Evolutionary conservation across 1,140 invertebrate genomes (phyloP), one percentile per base, ranked within the genome.

Genomic region (Maniola jurtina): DNA sequence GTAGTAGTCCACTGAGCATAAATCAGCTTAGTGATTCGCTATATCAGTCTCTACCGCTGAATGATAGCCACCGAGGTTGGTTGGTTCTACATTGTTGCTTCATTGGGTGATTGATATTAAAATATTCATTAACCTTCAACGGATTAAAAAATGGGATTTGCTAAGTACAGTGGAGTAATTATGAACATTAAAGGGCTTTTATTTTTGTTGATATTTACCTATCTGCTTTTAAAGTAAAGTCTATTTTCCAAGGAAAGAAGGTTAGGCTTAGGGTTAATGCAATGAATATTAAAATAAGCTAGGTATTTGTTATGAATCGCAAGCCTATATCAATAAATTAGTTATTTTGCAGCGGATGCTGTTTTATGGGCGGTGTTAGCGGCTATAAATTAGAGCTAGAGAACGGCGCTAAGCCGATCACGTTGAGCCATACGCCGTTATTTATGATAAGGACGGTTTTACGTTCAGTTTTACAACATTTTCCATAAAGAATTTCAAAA

Each of bases 401-500:
- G 54, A 58, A 54, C 47, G 57, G 16, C 48, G 35, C 36, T 66
- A 66, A 66, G 47, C 64, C 58, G 64, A 66, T 66, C 64, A 60
- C 34, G 57, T 38, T 40, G 40, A 48, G 60, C 16, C 57, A 25
- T 14, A 61, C 47, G 57, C 33, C 47, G 38, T 54, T 45, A 64
- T 58, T 66, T 54, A 54, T 60, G 15, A 50, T 50, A 50, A 50
- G 14, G 15, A 16, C 6, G 48, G 48, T 25, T 50, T 50, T 50
- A 50, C 14, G 48, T 15, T 50, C 48, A 50, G 48, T 50, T 50
- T 50, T 16, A 50, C 48, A 42, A 42, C 13, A 42, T 42, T 42
- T 42, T 42, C 13, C 40, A 42, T 42, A 42, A 42, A 10, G 13
- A 42, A 42, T 25, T 25, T 25, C 4, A 25, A 25, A 25, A 25